Evolutionary conservation across 2,797 vertebrate species (phyloP), one percentile per base, ranked within the genome.

Genomic region (Phyllotis vaccarum): DNA sequence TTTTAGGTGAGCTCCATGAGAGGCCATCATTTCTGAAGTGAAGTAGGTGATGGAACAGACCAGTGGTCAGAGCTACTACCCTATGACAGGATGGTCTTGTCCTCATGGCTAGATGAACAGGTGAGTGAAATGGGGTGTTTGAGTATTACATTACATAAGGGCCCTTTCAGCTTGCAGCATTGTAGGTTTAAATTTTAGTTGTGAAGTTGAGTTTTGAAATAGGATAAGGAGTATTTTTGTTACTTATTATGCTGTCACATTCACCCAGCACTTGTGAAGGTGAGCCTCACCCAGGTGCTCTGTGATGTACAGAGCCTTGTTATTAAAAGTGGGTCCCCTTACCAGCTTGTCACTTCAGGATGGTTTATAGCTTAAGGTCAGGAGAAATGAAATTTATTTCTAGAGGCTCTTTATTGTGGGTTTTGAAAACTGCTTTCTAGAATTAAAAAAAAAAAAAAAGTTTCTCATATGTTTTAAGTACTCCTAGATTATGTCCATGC

Each of bases 61-160:
- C 37, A 24, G 56, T 27, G 58, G 52, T 75, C 14, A 37, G 66
- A 85, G n/a, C 17, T 27, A 10, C 29, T 46, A 64, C 29, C 10
- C 60, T 83, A 17, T 46, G 60, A 46, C 43, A 43, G 81, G 5
- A 5, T 27, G 0, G 3, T n/a, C 8, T 62, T 19, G 12, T 46
- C 56, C 40, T 68, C 56, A 22, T 14, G 60, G 31, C 75, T 37
- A 46, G 49, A 52, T 54, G 60, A 29, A 43, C 24, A 29, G 9
- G 74, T 24, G 27, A 83, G 46, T 52, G 34, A 54, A 22, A 0
- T 21, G 70, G 34, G 60, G 78, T 49, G 22, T 68, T 37, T 21
- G 56, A 11, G 5, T 34, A 10, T 24, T 21, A 5, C 1, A 0
- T 68, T 19, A 10, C 62, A 0, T 9, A 0, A 68, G 49, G 46